Conservation (phyloP, 2,797 vertebrate species). For the Chrysolophus pictus region DNA sequence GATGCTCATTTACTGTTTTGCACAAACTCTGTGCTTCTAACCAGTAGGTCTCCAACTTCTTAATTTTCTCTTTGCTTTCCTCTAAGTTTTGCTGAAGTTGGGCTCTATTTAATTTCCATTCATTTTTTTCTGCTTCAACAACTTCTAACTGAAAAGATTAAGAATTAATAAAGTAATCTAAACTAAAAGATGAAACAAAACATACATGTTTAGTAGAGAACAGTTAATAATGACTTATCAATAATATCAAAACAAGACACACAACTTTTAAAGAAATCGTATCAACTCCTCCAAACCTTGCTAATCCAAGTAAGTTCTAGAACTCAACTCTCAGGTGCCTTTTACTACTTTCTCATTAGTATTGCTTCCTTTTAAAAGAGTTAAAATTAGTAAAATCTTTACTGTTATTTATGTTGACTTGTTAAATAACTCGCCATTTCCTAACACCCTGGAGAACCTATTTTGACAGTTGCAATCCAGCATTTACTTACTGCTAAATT, state of each 20-base stretch:
- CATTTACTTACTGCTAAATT: not conserved
- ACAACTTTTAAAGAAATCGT: not conserved
- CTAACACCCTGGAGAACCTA: not conserved
- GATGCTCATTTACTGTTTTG: conserved; percentile 88
- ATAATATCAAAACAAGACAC: not conserved
- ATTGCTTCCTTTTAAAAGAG: not conserved
- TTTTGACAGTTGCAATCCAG: not conserved
- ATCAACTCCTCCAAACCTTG: not conserved
- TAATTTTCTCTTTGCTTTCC: conserved; percentile 86
- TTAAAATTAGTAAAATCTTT: not conserved
- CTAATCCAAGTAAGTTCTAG: not conserved
- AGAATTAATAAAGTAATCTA: conserved; percentile 23
- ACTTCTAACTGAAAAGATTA: conserved; percentile 80
- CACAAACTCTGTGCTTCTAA: conserved; percentile 90
- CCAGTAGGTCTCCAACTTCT: conserved; percentile 91
- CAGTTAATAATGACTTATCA: not conserved
- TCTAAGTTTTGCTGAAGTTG: conserved; percentile 86
- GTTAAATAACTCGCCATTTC: not conserved
- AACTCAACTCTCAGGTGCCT: not conserved
- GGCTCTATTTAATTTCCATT: conserved; percentile 84
- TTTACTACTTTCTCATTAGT: not conserved
- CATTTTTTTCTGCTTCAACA: conserved; percentile 81
- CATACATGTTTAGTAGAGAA: not conserved
- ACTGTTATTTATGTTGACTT: not conserved
- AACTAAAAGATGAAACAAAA: conserved; percentile 11